Conservation (phyloP, 2,797 vertebrate genomes). For the Coregonus sp. region DNA sequence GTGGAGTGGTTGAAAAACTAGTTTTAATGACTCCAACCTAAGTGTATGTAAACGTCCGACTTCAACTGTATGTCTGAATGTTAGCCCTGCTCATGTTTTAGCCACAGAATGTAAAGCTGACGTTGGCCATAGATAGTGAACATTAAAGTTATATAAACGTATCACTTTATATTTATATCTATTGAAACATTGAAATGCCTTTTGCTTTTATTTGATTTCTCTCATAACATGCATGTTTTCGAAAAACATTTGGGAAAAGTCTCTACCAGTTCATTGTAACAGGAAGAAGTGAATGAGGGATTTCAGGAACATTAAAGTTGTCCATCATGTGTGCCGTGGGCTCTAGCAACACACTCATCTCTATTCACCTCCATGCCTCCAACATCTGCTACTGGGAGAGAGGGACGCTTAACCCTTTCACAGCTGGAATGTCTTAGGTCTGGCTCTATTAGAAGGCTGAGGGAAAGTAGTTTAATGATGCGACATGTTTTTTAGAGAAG, state of each 20-base stretch:
- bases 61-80: not conserved
- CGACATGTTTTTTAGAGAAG: too few relatives aligned
- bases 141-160: too few relatives aligned
- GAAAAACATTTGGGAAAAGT: not conserved
- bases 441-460: too few relatives aligned
- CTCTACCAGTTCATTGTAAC: too few relatives aligned
- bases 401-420: conserved; percentile 66
- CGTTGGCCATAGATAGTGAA: too few relatives aligned
- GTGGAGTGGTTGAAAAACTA: too few relatives aligned
- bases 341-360: conserved; percentile 58
- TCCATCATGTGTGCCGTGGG: conserved; percentile 42
- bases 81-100: not conserved
- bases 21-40: too few relatives aligned
- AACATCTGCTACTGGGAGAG: conserved; percentile 70
- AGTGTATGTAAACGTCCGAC: too few relatives aligned
- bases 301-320: conserved; percentile 54
- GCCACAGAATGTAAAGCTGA: too few relatives aligned
- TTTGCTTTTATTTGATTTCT: not conserved
- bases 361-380: conserved; percentile 74
- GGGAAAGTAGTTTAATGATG: too few relatives aligned
- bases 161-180: too few relatives aligned
- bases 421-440: conserved; percentile 24
- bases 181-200: not conserved
- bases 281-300: conserved; percentile 8
- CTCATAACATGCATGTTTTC: not conserved